Conservation (phyloP, 2,797 vertebrate species). For the Eulemur coronatus region DNA sequence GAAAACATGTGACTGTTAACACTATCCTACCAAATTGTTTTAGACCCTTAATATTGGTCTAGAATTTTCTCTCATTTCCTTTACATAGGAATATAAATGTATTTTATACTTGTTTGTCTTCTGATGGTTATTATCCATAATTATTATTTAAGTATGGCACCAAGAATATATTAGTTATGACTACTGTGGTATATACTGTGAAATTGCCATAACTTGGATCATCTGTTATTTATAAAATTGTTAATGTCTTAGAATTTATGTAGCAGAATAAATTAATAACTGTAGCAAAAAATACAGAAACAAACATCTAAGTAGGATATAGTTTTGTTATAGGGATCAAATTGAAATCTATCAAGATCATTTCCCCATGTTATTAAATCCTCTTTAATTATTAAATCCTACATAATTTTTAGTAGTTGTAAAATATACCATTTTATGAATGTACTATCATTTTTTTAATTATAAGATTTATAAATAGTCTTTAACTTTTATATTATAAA, state of each 20-base stretch:
- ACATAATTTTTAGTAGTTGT: neutral
- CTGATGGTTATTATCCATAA: neutral
- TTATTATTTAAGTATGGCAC: neutral
- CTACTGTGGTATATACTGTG: neutral
- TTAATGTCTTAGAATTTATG: neutral
- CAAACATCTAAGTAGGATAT: slow-evolving; percentile 4
- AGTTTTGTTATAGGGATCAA: slow-evolving; percentile 8
- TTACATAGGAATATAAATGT: neutral
- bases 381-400: neutral
- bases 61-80: neutral
- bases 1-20: neutral
- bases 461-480: neutral
- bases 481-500: slow-evolving; percentile 5
- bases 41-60: neutral
- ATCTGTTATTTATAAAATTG: neutral
- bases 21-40: neutral
- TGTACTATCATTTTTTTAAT: neutral
- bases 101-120: neutral
- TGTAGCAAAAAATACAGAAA: neutral
- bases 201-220: neutral
- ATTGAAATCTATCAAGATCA: neutral
- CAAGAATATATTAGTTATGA: neutral
- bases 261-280: neutral
- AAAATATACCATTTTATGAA: neutral
- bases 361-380: slow-evolving; percentile 7